A percentile compares a stretch with the other conserved stretches of the same genome.
Evolutionary conservation across 2,888 invertebrate species (phyloP).

Genomic region (Spicauda simplicius): DNA sequence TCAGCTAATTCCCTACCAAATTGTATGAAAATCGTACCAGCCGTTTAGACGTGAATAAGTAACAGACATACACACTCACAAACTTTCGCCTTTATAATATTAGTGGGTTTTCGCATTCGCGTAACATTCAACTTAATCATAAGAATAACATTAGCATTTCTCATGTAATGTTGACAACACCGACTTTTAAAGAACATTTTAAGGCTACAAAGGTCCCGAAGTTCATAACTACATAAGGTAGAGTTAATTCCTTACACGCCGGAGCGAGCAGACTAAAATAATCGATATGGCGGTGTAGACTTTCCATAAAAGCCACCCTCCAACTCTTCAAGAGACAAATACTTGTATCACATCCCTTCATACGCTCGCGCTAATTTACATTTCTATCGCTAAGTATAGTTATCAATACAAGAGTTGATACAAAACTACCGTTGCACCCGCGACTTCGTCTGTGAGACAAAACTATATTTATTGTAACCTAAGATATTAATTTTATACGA

Average conservation of each 20-base stretch:
- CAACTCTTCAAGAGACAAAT: conserved; percentile 49
- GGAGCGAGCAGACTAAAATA: conserved; percentile 31
- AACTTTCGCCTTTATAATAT: no score
- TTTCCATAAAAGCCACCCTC: conserved; percentile 41
- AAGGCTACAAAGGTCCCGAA: background rate
- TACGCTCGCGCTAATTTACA: conserved; percentile 51
- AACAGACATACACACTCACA: no score
- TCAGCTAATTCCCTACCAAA: no score
- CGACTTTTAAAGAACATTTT: background rate
- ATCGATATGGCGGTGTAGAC: conserved; percentile 37
- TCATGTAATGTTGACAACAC: background rate
- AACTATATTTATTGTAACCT: no score
- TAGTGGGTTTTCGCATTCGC: no score
- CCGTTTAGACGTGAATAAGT: no score
- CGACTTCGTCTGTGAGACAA: conserved; percentile 4
- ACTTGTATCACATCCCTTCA: conserved; percentile 51
- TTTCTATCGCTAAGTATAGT: conserved; percentile 40
- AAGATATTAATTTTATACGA: no score
- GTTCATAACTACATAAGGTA: background rate
- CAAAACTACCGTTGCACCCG: background rate
- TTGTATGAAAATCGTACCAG: no score
- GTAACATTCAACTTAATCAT: no score
- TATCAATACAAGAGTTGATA: conserved; percentile 10
- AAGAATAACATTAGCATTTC: no score
- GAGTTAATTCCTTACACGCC: conserved; percentile 23